Evolutionary conservation across 2,888 invertebrate species (phyloP).

Genomic region (Cenopis cana): DNA sequence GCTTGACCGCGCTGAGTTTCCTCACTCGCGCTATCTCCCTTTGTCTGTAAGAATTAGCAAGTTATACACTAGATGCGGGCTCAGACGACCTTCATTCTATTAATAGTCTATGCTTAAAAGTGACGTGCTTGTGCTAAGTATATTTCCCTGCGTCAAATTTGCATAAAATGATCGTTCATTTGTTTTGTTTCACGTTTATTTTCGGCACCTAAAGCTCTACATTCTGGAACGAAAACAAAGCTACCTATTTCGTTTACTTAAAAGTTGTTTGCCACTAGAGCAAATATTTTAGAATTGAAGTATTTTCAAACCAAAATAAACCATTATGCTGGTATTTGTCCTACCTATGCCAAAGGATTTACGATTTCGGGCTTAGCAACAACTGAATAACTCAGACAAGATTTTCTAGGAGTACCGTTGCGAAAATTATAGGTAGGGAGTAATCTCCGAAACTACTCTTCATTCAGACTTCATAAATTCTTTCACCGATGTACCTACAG

Average conservation of each 20-base stretch:
- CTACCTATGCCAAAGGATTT: neutral
- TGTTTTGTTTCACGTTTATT: constrained; percentile 28
- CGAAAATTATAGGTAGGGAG: no score
- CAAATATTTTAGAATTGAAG: constrained; percentile 22
- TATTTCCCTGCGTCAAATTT: constrained; percentile 34
- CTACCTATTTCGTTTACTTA: constrained; percentile 7
- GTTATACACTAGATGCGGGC: constrained; percentile 11
- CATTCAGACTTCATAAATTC: no score
- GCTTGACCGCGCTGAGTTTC: constrained; percentile 74
- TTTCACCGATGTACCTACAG: no score
- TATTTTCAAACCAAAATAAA: constrained; percentile 4
- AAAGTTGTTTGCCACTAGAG: constrained; percentile 4
- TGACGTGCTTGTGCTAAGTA: constrained; percentile 24
- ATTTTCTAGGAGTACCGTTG: no score
- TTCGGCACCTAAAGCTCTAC: constrained; percentile 15
- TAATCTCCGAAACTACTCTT: no score
- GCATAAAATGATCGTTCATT: constrained; percentile 26
- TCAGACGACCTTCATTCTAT: constrained; percentile 20
- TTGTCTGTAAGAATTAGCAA: constrained; percentile 68
- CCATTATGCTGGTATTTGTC: neutral
- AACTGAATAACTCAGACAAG: no score
- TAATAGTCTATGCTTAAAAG: constrained; percentile 12
- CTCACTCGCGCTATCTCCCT: constrained; percentile 75
- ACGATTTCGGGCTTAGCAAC: neutral
- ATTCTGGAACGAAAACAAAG: constrained; percentile 8